These are phyloP conservation scores for Gadopsis marmoratus DNA, from an alignment of 2,797 vertebrate genomes.

Conservation along the genomic window DNA sequence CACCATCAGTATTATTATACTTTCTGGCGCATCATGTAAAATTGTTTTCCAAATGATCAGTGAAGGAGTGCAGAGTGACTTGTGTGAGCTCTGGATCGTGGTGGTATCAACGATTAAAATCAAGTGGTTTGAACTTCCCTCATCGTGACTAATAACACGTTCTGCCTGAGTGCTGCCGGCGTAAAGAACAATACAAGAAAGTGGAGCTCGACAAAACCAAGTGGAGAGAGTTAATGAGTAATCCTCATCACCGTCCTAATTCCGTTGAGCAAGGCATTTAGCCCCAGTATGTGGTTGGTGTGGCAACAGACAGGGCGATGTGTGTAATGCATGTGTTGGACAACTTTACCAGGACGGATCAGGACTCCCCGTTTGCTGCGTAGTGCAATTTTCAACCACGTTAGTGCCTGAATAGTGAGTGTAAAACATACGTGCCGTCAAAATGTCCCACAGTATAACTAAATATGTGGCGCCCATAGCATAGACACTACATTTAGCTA, in stretches of 20 bases:
- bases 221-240: conserved; percentile 70
- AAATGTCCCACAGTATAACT: no score
- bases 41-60: not conserved
- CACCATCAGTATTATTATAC: not conserved
- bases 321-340: no score
- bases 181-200: conserved; percentile 30
- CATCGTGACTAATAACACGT: conserved; percentile 65
- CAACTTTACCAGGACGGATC: no score
- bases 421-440: not conserved
- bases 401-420: not conserved
- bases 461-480: not conserved
- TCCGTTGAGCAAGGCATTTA: conserved; percentile 7
- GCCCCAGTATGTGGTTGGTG: not conserved
- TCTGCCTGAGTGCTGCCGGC: conserved; percentile 24
- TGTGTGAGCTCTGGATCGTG: conserved; percentile 10
- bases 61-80: not conserved
- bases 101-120: conserved; percentile 36
- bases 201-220: conserved; percentile 26
- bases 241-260: conserved; percentile 1
- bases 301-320: not conserved
- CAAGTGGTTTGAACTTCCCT: conserved; percentile 49
- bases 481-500: not conserved
- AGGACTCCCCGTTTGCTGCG: no score
- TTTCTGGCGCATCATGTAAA: not conserved
- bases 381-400: no score